A percentile compares a stretch with the other conserved stretches of the same genome.
Conservation (phyloP, 2,113 vertebrate genomes). For the Alouatta palliata region DNA sequence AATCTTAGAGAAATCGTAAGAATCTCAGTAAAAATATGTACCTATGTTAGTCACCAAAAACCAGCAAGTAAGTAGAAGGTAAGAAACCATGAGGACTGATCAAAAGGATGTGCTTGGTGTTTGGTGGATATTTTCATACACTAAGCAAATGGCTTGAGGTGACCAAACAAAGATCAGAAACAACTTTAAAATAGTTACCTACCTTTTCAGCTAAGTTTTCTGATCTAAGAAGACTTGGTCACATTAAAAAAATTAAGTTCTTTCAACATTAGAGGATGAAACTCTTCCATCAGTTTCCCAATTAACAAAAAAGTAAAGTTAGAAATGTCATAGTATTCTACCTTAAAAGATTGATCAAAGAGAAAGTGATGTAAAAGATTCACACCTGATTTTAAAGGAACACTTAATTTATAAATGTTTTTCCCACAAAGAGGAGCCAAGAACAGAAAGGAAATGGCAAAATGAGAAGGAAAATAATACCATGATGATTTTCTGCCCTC, state of each 20-base stretch:
- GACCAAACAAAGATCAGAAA: conserved; percentile 54
- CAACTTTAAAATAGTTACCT: conserved; percentile 56
- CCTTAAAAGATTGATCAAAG: conserved; percentile 47
- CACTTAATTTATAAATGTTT: conserved; percentile 39
- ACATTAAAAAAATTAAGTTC: conserved; percentile 28
- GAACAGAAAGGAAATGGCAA: conserved; percentile 50
- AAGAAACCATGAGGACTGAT: conserved; percentile 65
- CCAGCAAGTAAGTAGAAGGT: conserved; percentile 67
- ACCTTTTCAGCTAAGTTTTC: conserved; percentile 65
- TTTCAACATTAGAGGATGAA: conserved; percentile 58
- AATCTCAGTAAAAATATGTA: conserved; percentile 59
- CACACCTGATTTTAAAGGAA: conserved; percentile 1
- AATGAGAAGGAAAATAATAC: conserved; percentile 41
- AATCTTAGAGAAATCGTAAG: conserved; percentile 65
- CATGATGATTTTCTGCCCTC: not conserved
- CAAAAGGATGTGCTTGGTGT: conserved; percentile 71
- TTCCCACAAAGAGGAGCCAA: not conserved
- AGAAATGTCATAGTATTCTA: not conserved
- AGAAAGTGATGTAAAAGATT: conserved; percentile 52
- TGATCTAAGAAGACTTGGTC: conserved; percentile 47
- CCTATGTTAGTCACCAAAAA: conserved; percentile 52
- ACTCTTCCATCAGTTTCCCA: conserved; percentile 57
- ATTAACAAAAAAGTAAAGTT: conserved; percentile 22
- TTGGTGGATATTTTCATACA: conserved; percentile 74
- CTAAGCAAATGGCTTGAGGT: conserved; percentile 86